phyloP scores from a whole-genome alignment of 2,113 vertebrate species.

The Amphilophus citrinellus region DNA sequence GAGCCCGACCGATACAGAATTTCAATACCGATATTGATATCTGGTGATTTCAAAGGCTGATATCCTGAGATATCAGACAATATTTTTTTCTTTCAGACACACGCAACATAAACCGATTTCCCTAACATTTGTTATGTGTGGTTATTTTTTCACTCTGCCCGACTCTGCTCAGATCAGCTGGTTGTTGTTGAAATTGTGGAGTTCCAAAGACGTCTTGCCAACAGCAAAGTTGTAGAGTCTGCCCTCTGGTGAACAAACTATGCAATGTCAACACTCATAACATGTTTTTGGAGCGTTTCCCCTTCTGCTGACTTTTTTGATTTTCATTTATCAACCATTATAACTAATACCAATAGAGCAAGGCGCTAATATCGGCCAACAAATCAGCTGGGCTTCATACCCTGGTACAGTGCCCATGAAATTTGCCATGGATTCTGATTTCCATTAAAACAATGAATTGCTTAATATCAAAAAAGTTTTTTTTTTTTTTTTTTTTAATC shows the following conservation, averaged over 20 bases:
- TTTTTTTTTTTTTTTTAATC: rapidly evolving
- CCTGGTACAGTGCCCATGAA: background rate
- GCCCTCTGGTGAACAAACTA: background rate
- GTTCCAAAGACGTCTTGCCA: background rate
- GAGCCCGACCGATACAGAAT: background rate
- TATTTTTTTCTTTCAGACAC: background rate
- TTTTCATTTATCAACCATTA: background rate
- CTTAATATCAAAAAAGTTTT: no score
- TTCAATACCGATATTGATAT: background rate
- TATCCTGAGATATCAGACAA: background rate
- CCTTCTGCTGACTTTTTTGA: background rate
- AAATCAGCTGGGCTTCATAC: background rate
- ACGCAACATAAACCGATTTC: background rate
- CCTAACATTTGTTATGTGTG: background rate
- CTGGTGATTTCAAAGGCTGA: background rate
- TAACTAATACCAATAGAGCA: background rate
- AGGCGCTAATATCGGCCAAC: background rate
- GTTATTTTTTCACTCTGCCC: background rate
- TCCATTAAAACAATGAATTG: background rate
- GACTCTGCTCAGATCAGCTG: background rate
- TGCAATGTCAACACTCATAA: background rate
- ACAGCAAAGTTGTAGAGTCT: background rate
- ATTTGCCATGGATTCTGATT: background rate
- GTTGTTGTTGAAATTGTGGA: no score
- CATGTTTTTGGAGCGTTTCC: background rate